Evolutionary conservation across 2,888 invertebrate genomes (phyloP), one percentile per base, ranked within the genome.

Genomic region (Perizoma affinitatum): DNA sequence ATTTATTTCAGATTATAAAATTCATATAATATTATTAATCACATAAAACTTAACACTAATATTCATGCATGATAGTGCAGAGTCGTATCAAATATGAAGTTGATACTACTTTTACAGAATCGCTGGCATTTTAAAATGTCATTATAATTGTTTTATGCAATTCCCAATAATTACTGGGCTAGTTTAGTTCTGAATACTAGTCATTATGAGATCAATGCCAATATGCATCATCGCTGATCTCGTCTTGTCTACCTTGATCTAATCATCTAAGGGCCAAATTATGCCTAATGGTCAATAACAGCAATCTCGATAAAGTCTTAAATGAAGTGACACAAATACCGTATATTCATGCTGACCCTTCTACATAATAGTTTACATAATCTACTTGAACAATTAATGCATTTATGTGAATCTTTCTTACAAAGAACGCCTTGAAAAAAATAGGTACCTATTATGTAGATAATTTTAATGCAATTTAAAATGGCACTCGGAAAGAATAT

Each of bases 211-310:
- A 54, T 54, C 50, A 60, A 60, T 54, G 54, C 42, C 54, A 47
- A 44, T 46, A 55, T 11, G 50, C 22, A 51, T 36, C 8, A 41
- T 44, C 43, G 33, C 48, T 22, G 40, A 55, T 45, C 40, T 60
- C 34, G 54, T 44, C 57, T 44, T 10, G 58, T 40, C 54, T 43
- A 63, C 63, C 63, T 66, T 66, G 63, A 51, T 57, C 49, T 33
- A 57, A 45, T 4, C 54, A 54, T 46, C 54, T 61, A 48, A 66
- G 50, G 52, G 9, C 48, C 36, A 54, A 48, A 41, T 54, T 5
- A 51, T 47, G 5, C 6, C 45, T 50, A 36, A 22, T 58, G 50
- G 45, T 46, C 54, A 46, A 54, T 42, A 47, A 51, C 6, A 36
- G 7, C 40, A 35, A 43, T 38, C 36, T 52, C 22, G 42, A 43